Conservation (phyloP, 35 echinoderm and acorn worm species). For the Stichopus chloronotus region DNA sequence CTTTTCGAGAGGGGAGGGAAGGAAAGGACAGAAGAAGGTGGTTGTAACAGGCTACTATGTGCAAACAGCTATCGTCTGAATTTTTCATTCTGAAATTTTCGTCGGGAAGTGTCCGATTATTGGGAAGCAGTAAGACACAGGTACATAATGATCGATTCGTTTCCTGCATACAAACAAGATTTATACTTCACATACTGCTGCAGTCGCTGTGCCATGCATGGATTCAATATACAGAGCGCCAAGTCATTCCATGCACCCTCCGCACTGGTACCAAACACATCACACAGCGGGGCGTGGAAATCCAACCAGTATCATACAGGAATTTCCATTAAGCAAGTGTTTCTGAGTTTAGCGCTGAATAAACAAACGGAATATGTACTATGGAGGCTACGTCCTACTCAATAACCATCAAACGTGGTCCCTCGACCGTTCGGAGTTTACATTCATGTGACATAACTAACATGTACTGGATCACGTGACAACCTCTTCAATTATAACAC, state of each 20-base stretch:
- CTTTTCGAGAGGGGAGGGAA: too few species aligned
- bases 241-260: background rate
- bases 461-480: background rate
- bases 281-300: constrained; percentile 32
- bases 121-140: too few species aligned
- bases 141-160: too few species aligned
- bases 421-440: background rate
- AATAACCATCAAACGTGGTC: constrained; percentile 14
- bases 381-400: constrained; percentile 5
- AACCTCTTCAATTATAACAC: background rate
- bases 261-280: background rate
- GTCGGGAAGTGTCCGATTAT: too few species aligned
- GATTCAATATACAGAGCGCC: background rate
- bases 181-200: too few species aligned
- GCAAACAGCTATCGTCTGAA: too few species aligned
- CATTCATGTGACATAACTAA: constrained; percentile 17
- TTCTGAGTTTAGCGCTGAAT: constrained; percentile 28
- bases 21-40: too few species aligned
- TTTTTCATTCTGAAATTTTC: too few species aligned
- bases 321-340: constrained; percentile 44
- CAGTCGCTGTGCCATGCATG: too few species aligned
- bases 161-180: too few species aligned
- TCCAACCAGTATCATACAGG: background rate
- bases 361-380: constrained; percentile 48
- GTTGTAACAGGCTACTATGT: too few species aligned